Conservation (phyloP, 2,113 vertebrate species). For the Neogale vison region DNA sequence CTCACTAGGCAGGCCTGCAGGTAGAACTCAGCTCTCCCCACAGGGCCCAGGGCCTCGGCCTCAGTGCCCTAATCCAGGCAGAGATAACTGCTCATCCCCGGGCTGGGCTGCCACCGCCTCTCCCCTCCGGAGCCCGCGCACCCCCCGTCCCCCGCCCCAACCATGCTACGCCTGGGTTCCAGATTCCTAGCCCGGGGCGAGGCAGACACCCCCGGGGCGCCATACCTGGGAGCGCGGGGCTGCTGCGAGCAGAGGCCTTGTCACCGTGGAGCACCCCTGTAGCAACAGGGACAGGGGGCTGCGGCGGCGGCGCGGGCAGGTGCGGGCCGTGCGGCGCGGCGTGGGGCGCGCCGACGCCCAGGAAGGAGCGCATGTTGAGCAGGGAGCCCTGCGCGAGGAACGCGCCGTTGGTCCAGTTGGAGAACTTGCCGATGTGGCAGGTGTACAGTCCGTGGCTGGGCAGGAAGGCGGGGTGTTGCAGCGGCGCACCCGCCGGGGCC, state of each 20-base stretch:
- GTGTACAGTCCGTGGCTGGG: slow-evolving; percentile 99
- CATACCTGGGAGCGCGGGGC: slow-evolving; percentile 97
- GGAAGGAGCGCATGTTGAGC: slow-evolving; percentile 95
- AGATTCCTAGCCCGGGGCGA: neutral
- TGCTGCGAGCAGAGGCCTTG: slow-evolving; percentile 90
- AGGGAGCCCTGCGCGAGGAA: slow-evolving; percentile 97
- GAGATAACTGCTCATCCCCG: accelerated
- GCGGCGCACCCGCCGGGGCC: slow-evolving; percentile 87
- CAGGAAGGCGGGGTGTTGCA: slow-evolving; percentile 97
- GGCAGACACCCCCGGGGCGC: neutral
- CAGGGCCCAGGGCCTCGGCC: neutral
- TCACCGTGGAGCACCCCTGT: slow-evolving; percentile 88
- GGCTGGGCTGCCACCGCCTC: accelerated
- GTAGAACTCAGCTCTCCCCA: accelerated
- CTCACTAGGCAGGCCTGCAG: accelerated
- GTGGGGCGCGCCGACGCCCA: slow-evolving; percentile 94
- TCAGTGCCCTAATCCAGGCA: accelerated
- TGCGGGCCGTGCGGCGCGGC: slow-evolving; percentile 86
- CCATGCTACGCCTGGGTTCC: accelerated
- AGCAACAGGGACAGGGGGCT: slow-evolving; percentile 88
- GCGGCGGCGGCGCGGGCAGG: slow-evolving; percentile 82
- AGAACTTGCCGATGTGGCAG: slow-evolving; percentile 98
- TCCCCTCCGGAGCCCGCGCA: neutral
- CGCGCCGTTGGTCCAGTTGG: slow-evolving; percentile 98
- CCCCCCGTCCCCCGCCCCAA: too few relatives aligned